Evolutionary conservation across 2,797 vertebrate genomes (phyloP).

Genomic region (Pseudochaenichthys georgianus): DNA sequence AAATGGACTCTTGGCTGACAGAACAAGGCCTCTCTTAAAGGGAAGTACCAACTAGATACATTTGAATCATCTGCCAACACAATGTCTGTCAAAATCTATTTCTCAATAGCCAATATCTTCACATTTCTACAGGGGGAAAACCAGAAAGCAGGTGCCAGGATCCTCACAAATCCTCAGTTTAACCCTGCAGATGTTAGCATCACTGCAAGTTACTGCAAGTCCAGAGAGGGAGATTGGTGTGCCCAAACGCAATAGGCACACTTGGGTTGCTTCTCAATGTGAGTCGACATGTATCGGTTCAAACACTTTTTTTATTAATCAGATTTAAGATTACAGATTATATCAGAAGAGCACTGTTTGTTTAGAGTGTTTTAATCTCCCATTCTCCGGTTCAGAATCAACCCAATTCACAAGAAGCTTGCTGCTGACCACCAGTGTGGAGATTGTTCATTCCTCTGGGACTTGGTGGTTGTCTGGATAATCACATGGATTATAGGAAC

Average conservation of each 20-base stretch:
- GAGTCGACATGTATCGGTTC: not conserved
- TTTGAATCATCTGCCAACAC: slow-evolving; percentile 25
- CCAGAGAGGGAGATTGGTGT: slow-evolving; percentile 6
- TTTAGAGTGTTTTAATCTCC: not conserved
- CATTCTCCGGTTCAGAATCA: slow-evolving; percentile 1
- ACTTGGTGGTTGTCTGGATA: slow-evolving; percentile 21
- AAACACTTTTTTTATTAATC: not conserved
- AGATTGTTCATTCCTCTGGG: not conserved
- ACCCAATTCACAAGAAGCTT: not conserved
- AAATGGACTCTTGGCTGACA: slow-evolving; percentile 24
- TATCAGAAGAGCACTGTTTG: not conserved
- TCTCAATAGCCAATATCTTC: slow-evolving; percentile 24
- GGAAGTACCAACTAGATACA: slow-evolving; percentile 1
- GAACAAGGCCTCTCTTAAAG: slow-evolving; percentile 12
- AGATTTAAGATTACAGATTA: not conserved
- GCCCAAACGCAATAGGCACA: slow-evolving; percentile 1
- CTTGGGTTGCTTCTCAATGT: not conserved
- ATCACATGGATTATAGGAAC: slow-evolving; percentile 20
- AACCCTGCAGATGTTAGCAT: slow-evolving; percentile 7
- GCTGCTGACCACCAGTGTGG: not conserved
- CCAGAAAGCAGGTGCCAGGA: slow-evolving; percentile 23
- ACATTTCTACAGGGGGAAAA: slow-evolving; percentile 18
- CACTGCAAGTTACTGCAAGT: slow-evolving; percentile 42
- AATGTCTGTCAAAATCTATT: slow-evolving; percentile 29
- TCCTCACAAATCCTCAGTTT: slow-evolving; percentile 26